Conservation (phyloP, 2,113 vertebrate genomes). For the Acanthochromis polyacanthus region DNA sequence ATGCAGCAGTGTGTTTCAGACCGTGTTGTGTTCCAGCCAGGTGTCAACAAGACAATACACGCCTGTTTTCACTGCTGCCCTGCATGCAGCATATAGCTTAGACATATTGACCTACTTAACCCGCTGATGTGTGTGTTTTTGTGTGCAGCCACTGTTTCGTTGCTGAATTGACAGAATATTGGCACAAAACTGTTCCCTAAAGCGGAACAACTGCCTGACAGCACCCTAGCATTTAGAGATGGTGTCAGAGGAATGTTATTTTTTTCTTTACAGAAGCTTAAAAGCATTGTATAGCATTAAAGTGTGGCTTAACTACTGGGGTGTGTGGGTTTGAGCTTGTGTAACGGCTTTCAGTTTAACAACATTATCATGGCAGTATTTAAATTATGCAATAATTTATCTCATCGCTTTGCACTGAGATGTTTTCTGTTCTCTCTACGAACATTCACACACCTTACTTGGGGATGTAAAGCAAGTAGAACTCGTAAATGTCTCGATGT, state of each 20-base stretch:
- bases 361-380: neutral
- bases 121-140: conserved; percentile 9
- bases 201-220: conserved; percentile 21
- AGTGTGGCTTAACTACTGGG: neutral
- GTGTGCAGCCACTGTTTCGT: conserved; percentile 28
- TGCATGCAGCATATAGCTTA: conserved; percentile 44
- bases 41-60: conserved; percentile 59
- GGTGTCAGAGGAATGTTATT: neutral
- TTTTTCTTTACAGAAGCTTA: neutral
- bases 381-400: conserved; percentile 2
- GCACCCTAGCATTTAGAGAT: conserved; percentile 23
- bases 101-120: conserved; percentile 71
- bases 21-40: conserved; percentile 44
- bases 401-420: neutral
- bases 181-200: conserved; percentile 14
- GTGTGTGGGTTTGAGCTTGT: neutral
- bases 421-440: neutral
- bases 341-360: neutral
- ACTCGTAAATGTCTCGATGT: neutral
- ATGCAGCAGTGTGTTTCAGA: conserved; percentile 25
- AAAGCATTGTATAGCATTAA: neutral
- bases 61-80: conserved; percentile 45
- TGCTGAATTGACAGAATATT: conserved; percentile 46
- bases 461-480: neutral
- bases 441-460: conserved; percentile 3